phyloP scores from a whole-genome alignment of 2,113 vertebrate species.

The Hippocampus mohnikei region DNA sequence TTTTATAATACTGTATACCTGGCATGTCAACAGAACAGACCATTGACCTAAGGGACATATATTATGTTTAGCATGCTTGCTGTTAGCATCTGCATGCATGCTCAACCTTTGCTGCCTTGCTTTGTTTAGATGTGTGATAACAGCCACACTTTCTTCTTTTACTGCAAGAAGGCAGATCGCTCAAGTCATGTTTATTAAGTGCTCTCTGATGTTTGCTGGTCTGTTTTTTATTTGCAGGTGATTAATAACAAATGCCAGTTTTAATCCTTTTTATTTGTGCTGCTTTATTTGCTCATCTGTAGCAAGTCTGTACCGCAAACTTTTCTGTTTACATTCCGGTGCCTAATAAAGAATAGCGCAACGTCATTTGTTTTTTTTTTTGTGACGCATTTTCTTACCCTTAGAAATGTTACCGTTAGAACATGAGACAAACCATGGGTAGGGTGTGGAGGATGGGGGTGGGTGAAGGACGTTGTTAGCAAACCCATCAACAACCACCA shows the following conservation, averaged over 20 bases:
- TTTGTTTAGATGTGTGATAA: background rate
- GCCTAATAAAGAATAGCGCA: background rate
- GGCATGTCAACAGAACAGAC: background rate
- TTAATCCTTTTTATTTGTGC: background rate
- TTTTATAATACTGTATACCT: too few species aligned
- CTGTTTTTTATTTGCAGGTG: background rate
- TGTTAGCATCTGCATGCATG: background rate
- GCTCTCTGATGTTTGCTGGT: background rate
- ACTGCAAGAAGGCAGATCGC: background rate
- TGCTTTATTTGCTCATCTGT: background rate
- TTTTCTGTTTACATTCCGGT: too few species aligned
- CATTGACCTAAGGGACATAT: background rate
- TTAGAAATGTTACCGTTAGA: background rate
- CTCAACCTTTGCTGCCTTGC: background rate
- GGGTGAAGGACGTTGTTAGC: too few species aligned
- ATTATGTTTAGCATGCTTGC: background rate
- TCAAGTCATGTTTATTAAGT: background rate
- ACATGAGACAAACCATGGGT: background rate
- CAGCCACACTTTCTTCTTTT: background rate
- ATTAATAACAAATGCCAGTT: background rate
- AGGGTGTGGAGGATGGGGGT: too few species aligned
- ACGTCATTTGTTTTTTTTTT: background rate
- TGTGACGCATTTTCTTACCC: background rate
- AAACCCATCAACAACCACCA: background rate
- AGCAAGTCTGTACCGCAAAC: too few species aligned